Conservation (phyloP, 2,113 vertebrate species). For the Colossoma macropomum region DNA sequence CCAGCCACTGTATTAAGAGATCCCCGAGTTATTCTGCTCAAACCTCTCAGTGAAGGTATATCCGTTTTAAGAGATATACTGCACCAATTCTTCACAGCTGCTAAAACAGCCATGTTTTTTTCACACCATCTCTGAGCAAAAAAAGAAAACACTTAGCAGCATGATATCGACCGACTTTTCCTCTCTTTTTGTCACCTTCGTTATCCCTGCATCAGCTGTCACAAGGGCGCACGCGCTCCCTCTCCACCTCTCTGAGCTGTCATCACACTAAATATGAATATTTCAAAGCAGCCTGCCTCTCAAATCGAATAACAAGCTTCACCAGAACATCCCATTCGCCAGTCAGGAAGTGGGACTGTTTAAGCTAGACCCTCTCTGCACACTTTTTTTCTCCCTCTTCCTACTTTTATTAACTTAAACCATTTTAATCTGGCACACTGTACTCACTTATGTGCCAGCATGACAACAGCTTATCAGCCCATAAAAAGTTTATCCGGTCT, state of each 20-base stretch:
- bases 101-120: constrained; percentile 20
- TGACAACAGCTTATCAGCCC: no score
- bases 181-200: constrained; percentile 16
- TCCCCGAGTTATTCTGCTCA: background rate
- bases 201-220: constrained; percentile 42
- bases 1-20: background rate
- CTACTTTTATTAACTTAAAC: background rate
- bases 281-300: constrained; percentile 27
- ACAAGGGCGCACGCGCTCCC: background rate
- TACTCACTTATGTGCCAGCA: no score
- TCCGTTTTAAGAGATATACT: background rate
- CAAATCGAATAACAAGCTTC: constrained; percentile 40
- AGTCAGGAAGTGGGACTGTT: background rate
- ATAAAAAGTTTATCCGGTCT: no score
- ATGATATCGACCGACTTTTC: constrained; percentile 10
- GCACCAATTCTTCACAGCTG: constrained; percentile 8
- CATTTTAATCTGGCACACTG: no score
- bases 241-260: constrained; percentile 28
- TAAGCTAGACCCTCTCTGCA: constrained; percentile 5
- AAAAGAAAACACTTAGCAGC: constrained; percentile 21
- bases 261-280: constrained; percentile 24
- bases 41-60: background rate
- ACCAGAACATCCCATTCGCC: constrained; percentile 14
- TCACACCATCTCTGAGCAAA: constrained; percentile 16
- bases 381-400: background rate